Percentiles rank a stretch among this genome's conserved stretches.
Conservation (phyloP, 35 echinoderm and acorn worm genomes). For the Patiria miniata region DNA sequence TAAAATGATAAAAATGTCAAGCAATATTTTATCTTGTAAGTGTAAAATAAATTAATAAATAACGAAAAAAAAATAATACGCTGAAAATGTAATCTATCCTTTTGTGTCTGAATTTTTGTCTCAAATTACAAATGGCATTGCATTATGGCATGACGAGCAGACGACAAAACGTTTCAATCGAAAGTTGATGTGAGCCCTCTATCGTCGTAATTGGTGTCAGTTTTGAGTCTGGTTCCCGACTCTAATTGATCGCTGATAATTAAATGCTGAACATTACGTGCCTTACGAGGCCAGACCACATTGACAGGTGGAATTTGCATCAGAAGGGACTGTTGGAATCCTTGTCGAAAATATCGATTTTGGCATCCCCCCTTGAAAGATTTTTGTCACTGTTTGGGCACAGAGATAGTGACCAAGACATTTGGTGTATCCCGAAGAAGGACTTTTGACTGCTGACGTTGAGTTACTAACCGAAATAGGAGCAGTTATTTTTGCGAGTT, state of each 20-base stretch:
- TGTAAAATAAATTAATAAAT: conserved; percentile 7
- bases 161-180: no score
- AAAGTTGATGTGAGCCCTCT: conserved; percentile 11
- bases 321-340: background rate
- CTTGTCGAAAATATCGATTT: no score
- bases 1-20: background rate
- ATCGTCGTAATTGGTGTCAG: background rate
- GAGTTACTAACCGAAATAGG: background rate
- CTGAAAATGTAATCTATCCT: background rate
- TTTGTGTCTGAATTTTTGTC: background rate
- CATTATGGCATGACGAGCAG: no score
- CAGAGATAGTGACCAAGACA: no score
- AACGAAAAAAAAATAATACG: background rate
- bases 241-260: background rate
- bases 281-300: no score
- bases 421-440: background rate
- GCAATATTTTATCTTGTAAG: conserved; percentile 19
- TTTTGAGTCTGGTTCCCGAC: background rate
- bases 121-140: background rate
- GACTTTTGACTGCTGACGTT: background rate
- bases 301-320: conserved; percentile 19
- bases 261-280: no score
- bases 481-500: background rate
- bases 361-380: no score
- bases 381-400: no score